Conservation (phyloP, 2,888 invertebrate species). For the Xestia sexstrigata region DNA sequence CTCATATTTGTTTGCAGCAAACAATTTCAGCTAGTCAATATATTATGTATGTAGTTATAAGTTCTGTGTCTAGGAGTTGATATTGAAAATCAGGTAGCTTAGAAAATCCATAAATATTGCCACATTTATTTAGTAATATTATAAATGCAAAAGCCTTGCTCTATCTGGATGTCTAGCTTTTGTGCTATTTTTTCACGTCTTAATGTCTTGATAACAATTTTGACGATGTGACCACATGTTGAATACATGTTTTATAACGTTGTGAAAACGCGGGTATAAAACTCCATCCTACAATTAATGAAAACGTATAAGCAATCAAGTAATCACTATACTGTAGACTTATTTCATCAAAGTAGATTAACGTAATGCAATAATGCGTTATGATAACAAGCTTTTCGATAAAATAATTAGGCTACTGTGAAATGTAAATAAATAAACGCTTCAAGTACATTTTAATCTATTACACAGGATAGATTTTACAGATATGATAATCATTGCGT, state of each 20-base stretch:
- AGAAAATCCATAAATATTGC: background rate
- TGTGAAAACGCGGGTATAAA: background rate
- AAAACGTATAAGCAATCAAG: background rate
- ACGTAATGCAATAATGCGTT: background rate
- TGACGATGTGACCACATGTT: background rate
- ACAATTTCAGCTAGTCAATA: background rate
- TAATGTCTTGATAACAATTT: background rate
- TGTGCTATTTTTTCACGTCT: background rate
- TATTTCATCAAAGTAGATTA: background rate
- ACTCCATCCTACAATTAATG: background rate
- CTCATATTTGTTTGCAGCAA: constrained; percentile 1
- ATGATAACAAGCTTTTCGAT: background rate
- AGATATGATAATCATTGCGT: background rate
- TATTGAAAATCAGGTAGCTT: background rate
- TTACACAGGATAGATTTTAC: constrained; percentile 9
- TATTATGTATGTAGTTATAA: background rate
- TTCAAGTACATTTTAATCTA: background rate
- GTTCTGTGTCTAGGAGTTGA: background rate
- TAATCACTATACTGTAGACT: background rate
- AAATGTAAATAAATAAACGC: constrained; percentile 17
- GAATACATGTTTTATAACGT: background rate
- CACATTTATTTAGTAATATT: background rate
- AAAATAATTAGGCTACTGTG: constrained; percentile 11
- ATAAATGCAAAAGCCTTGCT: background rate
- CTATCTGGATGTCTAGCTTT: background rate